A percentile compares a stretch with the other conserved stretches of the same genome.
Evolutionary conservation across 2,888 invertebrate species (phyloP).

Genomic region (Heliothis peltigera): DNA sequence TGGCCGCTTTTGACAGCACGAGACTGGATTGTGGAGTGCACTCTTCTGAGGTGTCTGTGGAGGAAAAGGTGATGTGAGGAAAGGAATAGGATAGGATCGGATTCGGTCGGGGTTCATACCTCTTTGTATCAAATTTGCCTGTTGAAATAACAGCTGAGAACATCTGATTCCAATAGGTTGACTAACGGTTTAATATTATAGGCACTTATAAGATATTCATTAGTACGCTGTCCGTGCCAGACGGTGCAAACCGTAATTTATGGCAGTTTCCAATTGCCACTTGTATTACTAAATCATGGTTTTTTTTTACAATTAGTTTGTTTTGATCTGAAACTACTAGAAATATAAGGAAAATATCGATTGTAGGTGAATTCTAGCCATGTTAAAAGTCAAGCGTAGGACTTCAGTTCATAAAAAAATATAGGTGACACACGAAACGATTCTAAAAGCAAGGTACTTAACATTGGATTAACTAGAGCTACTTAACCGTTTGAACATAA

Average conservation of each 20-base stretch:
- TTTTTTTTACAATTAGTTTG: not conserved
- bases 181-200: constrained; percentile 1
- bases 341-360: not conserved
- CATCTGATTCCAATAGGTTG: not conserved
- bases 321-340: not conserved
- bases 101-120: not conserved
- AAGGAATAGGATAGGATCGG: constrained; percentile 34
- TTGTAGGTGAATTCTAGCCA: not conserved
- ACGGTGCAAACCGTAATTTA: not conserved
- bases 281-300: constrained; percentile 5
- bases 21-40: not conserved
- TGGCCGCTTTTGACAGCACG: not conserved
- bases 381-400: no score
- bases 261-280: not conserved
- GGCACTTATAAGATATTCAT: constrained; percentile 8
- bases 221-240: not conserved
- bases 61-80: constrained; percentile 44
- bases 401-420: no score
- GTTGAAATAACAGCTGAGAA: not conserved
- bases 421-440: not conserved
- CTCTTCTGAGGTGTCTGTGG: constrained; percentile 66
- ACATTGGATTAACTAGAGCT: constrained; percentile 13
- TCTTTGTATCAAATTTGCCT: not conserved
- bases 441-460: constrained; percentile 10
- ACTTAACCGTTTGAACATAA: constrained; percentile 32